phyloP scores from a whole-genome alignment of 2,113 vertebrate genomes.

The Tetraodon nigroviridis region DNA sequence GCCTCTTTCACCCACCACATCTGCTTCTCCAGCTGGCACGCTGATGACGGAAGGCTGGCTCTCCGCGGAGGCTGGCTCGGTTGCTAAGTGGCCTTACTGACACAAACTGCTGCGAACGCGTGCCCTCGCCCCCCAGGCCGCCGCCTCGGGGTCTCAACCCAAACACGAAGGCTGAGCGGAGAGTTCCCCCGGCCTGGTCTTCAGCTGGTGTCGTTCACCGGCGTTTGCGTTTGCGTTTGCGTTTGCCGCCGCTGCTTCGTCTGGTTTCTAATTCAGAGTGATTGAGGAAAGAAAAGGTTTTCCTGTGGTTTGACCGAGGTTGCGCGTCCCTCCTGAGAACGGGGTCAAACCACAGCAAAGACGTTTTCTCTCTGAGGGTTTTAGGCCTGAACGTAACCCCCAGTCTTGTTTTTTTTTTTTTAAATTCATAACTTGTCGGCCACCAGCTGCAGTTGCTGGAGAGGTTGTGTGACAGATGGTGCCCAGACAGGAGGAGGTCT shows the following conservation, averaged over 20 bases:
- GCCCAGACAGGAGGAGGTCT: too few relatives aligned
- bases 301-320: slow-evolving; percentile 27
- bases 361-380: slow-evolving; percentile 8
- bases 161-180: slow-evolving; percentile 64
- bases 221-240: slow-evolving; percentile 53
- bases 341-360: slow-evolving; percentile 6
- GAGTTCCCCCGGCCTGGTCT: slow-evolving; percentile 79
- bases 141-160: slow-evolving; percentile 68
- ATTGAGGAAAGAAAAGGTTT: slow-evolving; percentile 19
- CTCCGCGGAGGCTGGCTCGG: slow-evolving; percentile 80
- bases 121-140: slow-evolving; percentile 68
- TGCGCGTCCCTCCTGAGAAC: neutral
- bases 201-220: slow-evolving; percentile 50
- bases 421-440: neutral
- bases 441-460: neutral
- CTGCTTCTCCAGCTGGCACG: slow-evolving; percentile 19
- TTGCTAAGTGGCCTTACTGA: slow-evolving; percentile 96
- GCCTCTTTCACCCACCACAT: slow-evolving; percentile 80
- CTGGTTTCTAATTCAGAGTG: slow-evolving; percentile 46
- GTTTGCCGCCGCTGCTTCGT: slow-evolving; percentile 38
- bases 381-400: slow-evolving; percentile 10
- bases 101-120: slow-evolving; percentile 73
- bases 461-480: neutral
- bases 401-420: neutral
- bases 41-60: slow-evolving; percentile 64